Base-by-base conservation (phyloP, 30 jellyfish, hydroid and myxozoan genomes). In the Aurelia sp. region DNA sequence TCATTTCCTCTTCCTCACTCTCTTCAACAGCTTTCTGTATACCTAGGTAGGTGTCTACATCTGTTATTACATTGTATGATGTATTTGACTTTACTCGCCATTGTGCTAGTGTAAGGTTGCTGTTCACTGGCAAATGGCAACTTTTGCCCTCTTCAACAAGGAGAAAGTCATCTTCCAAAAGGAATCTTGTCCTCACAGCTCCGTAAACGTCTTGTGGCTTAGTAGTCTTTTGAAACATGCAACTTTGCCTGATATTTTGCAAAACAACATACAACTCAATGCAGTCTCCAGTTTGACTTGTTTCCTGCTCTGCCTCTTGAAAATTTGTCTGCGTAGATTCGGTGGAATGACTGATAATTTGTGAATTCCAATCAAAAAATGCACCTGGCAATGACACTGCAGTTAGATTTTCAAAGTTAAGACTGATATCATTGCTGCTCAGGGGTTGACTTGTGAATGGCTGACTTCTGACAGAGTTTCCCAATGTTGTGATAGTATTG, bases 371-470 rank as follows among this genome's bases (percentile, higher is more conserved):
- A 57, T 57, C 66, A 3, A 57, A 57, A 57, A 57, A 57, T 57
- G 66, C 66, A 57, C 66, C 66, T 57, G 66, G 23, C 9, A 57
- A 57, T 57, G 66, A 57, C 66, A 57, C 66, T 57, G 66, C 66
- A 57, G 66, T 57, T 57, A 11, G 66, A 57, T 7, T 57, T 57
- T 57, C 66, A 57, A 57, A 57, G 9, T 3, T 57, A 3, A 57
- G 9, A 57, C 66, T 57, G 3, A 57, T 11, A 57, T 57, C 66
- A 57, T 57, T 57, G 66, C 4, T 7, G 23, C 66, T 19, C 66
- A 57, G 23, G 9, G 3, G n/a, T n/a, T n/a, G n/a, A n/a, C n/a
- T n/a, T n/a, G n/a, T n/a, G n/a, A n/a, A n/a, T n/a, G n/a, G 66
- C 66, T 57, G 66, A 57, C 9, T 57, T 7, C 3, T 57, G 66